Evolutionary conservation across 2,888 invertebrate species (phyloP).

Genomic region (Parapristionchus giblindavisi): DNA sequence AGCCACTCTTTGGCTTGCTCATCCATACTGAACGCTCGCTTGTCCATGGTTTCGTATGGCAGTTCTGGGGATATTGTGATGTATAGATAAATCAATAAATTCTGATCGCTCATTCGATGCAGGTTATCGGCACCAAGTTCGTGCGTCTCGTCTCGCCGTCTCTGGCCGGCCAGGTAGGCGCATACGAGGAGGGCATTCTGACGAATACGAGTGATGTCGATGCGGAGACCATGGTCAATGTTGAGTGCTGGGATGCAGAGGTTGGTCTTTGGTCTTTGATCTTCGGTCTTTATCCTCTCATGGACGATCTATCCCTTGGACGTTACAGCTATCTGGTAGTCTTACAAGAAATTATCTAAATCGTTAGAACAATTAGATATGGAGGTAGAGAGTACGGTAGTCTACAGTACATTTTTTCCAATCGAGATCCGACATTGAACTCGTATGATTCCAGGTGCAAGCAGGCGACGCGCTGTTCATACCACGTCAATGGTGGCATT

Average conservation of each 20-base stretch:
- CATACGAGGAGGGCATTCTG: constrained; percentile 75
- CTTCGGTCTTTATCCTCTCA: not conserved
- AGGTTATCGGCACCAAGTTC: constrained; percentile 82
- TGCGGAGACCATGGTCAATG: constrained; percentile 30
- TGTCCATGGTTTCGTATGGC: no score
- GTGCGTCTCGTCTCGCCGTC: constrained; percentile 83
- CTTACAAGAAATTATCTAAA: not conserved
- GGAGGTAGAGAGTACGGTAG: not conserved
- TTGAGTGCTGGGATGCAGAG: constrained; percentile 33
- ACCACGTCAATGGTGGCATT: constrained; percentile 97
- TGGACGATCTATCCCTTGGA: no score
- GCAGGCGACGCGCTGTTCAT: constrained; percentile 92
- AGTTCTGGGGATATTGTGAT: no score
- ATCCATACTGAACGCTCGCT: no score
- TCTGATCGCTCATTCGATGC: not conserved
- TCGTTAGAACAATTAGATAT: not conserved
- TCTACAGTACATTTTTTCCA: not conserved
- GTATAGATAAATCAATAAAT: no score
- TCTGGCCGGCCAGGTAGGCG: constrained; percentile 21
- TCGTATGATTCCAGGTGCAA: constrained; percentile 73
- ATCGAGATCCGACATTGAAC: not conserved
- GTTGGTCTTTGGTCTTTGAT: constrained; percentile 28
- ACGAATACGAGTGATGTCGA: constrained; percentile 84
- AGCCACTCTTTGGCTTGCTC: no score
- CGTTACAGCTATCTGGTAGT: not conserved